Base-by-base conservation (phyloP, 2,797 vertebrate species). In the Coregonus ussuriensis region DNA sequence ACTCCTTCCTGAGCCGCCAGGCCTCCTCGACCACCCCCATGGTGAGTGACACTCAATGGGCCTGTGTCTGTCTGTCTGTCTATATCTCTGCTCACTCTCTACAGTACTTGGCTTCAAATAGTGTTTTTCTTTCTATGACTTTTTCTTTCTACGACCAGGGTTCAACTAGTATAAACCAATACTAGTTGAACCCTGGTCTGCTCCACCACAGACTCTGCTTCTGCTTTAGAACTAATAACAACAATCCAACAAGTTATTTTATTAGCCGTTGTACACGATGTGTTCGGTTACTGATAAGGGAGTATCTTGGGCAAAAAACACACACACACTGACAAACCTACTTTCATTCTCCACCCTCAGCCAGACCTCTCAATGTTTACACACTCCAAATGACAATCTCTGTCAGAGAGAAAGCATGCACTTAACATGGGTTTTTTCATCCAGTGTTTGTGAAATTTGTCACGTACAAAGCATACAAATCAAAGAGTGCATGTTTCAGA, bases 1-100 rank as follows among this genome's bases (percentile, higher is more conserved):
- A 96, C 93, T 95, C 95, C 94, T 96, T 96, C 95, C 96, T 96
- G 86, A 95, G 91, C 92, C 94, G 94, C 91, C 95, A 95, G 85
- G 93, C 93, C 91, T 94, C 91, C 89, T 94, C 95, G 74, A 93
- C 95, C 75, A 94, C 94, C 88, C 93, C 93, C 76, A 94, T 92
- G 96, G 96, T 97, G 95, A 97, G 96, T 97, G 74, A 35, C 11
- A 1, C 18, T 66, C 41, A 47, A 37, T 56, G 65, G 65, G 31
- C 14, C 13, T 67, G 29, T 66, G 63, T 33, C 37, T 41, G 41
- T 47, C 31, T 33, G 31, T 33, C 31, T 33, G 31, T 33, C 31
- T 33, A 3, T 33, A 2, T 33, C 31, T 47, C 41, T 47, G 37
- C 15, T 66, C 5, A 71, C 16, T 74, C 14, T 69, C 14, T 4